Conservation (phyloP, 2,797 vertebrate species). For the Gastrophryne carolinensis region DNA sequence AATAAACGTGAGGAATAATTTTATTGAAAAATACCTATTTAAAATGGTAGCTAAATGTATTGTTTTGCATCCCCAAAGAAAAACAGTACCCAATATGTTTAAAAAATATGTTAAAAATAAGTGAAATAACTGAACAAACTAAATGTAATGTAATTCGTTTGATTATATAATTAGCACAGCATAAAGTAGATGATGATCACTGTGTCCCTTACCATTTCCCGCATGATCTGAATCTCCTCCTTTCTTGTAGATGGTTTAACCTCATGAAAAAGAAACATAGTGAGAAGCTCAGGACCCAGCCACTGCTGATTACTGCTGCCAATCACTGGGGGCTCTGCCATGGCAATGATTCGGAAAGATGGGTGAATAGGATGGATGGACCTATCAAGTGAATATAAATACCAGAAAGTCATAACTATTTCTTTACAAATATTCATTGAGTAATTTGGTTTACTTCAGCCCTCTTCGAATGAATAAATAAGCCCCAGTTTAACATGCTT, state of each 20-base stretch:
- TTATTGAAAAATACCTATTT: too few species aligned
- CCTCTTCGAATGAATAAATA: too few species aligned
- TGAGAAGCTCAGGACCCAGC: slow-evolving; percentile 92
- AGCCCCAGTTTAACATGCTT: too few species aligned
- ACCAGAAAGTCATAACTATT: background rate
- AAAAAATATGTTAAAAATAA: too few species aligned
- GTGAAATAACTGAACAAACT: too few species aligned
- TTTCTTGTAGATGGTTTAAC: slow-evolving; percentile 77
- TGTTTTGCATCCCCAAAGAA: too few species aligned
- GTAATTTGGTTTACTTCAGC: too few species aligned
- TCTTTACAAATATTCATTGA: too few species aligned
- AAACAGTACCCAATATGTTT: too few species aligned
- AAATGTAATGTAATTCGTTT: too few species aligned
- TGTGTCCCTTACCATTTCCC: slow-evolving; percentile 76
- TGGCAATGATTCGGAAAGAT: slow-evolving; percentile 87
- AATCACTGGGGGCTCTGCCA: slow-evolving; percentile 86
- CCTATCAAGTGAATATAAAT: slow-evolving; percentile 63
- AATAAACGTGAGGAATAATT: too few species aligned
- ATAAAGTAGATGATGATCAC: background rate
- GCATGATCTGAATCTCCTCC: slow-evolving; percentile 84
- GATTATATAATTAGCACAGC: background rate
- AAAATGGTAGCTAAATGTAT: too few species aligned
- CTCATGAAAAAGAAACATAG: slow-evolving; percentile 90
- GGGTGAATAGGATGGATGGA: slow-evolving; percentile 87
- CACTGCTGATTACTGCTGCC: slow-evolving; percentile 84